Percentiles rank a stretch among this genome's conserved stretches.
phyloP scores from a whole-genome alignment of 37 sponge, comb jelly and placozoan genomes.

The Beroe forskalii region DNA sequence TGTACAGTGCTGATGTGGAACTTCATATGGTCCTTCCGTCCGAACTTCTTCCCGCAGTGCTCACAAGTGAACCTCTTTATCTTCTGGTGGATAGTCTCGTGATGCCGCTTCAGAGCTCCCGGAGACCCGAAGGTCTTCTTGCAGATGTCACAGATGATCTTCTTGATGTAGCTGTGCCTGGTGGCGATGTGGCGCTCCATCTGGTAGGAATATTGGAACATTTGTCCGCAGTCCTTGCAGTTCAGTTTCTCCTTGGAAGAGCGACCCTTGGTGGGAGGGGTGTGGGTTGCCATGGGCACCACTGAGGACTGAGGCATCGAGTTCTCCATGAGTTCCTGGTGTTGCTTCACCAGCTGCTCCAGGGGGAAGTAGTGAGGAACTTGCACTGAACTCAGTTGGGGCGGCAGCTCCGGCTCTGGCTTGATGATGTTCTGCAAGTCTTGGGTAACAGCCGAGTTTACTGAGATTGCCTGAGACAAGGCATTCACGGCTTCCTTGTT shows the following conservation, averaged over 20 bases:
- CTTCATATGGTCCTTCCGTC: slow-evolving; percentile 62
- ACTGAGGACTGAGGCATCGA: neutral
- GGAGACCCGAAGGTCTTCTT: slow-evolving; percentile 62
- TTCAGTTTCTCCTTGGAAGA: slow-evolving; percentile 61
- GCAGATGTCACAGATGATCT: slow-evolving; percentile 65
- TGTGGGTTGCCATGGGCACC: slow-evolving; percentile 1
- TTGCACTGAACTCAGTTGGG: neutral
- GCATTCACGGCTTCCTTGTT: slow-evolving; percentile 56
- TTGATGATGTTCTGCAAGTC: slow-evolving; percentile 49
- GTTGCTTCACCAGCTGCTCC: slow-evolving; percentile 37
- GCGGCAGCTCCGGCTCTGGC: slow-evolving; percentile 1
- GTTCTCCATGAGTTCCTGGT: neutral
- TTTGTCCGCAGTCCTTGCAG: slow-evolving; percentile 60
- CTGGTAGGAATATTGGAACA: slow-evolving; percentile 65
- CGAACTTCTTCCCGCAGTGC: slow-evolving; percentile 62
- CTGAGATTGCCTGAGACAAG: slow-evolving; percentile 34
- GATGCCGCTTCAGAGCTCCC: slow-evolving; percentile 53
- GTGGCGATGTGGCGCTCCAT: slow-evolving; percentile 64
- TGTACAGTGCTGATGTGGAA: slow-evolving; percentile 60
- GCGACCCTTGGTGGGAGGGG: neutral
- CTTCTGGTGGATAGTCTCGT: slow-evolving; percentile 62
- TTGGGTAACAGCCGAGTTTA: slow-evolving; percentile 5
- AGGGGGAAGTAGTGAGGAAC: slow-evolving; percentile 55
- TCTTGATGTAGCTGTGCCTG: slow-evolving; percentile 64
- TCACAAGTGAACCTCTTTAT: slow-evolving; percentile 63